These are phyloP conservation scores for Sinocyclocheilus rhinocerous DNA, from an alignment of 2,113 vertebrate genomes.

Conservation along the genomic window DNA sequence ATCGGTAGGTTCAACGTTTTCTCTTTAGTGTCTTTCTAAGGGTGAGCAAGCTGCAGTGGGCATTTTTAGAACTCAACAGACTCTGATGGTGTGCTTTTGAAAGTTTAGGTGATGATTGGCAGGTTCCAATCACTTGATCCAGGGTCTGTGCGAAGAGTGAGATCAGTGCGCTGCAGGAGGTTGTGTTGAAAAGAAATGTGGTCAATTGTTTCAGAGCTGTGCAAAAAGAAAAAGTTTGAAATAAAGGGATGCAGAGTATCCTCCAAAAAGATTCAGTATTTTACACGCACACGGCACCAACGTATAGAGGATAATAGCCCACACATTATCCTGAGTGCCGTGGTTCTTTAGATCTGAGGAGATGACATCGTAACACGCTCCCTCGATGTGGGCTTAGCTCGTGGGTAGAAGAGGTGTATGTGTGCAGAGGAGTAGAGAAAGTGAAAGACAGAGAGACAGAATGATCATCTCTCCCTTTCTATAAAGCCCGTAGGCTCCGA, in stretches of 20 bases:
- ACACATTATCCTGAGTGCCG: conserved; percentile 45
- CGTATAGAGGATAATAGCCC: conserved; percentile 21
- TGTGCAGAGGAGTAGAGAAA: conserved; percentile 45
- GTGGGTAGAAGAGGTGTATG: conserved; percentile 55
- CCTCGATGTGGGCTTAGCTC: conserved; percentile 53
- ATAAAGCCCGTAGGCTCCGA: conserved; percentile 53
- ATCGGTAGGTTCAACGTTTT: not conserved
- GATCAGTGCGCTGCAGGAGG: conserved; percentile 10
- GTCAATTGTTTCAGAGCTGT: not conserved
- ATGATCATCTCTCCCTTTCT: conserved; percentile 30
- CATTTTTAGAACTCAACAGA: not conserved
- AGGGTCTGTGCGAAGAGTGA: not conserved
- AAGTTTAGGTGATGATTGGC: conserved; percentile 37
- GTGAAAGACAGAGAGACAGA: conserved; percentile 48
- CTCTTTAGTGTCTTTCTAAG: not conserved
- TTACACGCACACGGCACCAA: not conserved
- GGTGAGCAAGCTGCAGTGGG: not conserved
- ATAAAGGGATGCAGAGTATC: conserved; percentile 8
- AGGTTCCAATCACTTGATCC: conserved; percentile 30
- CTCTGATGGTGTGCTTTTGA: conserved; percentile 11
- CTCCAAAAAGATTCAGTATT: not conserved
- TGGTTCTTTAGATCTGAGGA: conserved; percentile 44
- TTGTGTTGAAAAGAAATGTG: not conserved
- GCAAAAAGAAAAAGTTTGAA: conserved; percentile 17
- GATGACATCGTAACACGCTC: conserved; percentile 59